Evolutionary conservation across 30 jellyfish, hydroid and myxozoan species (phyloP).

Genomic region (Rhopilema esculentum): DNA sequence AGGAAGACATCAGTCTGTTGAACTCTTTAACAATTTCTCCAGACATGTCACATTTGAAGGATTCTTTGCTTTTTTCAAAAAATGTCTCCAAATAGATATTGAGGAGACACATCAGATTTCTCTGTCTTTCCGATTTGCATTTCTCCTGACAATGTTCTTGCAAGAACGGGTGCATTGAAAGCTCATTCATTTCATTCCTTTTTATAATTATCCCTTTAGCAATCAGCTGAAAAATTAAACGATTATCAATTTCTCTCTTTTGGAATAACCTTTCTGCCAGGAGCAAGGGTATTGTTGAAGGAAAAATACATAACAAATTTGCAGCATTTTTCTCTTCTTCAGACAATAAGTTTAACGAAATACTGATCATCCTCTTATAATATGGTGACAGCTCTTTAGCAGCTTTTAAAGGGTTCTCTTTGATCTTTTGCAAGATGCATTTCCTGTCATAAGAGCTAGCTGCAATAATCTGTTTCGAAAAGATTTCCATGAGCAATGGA

Average conservation of each 20-base stretch:
- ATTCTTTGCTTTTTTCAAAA: neutral
- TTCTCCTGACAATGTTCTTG: neutral
- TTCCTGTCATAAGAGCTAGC: neutral
- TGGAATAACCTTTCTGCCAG: neutral
- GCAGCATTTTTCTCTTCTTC: neutral
- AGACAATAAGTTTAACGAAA: neutral
- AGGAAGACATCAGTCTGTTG: neutral
- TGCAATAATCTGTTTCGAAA: neutral
- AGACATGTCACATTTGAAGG: conserved; percentile 6
- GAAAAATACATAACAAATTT: neutral
- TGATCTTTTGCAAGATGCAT: neutral
- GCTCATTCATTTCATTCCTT: neutral
- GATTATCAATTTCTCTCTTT: neutral
- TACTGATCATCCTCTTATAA: neutral
- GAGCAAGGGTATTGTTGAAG: neutral
- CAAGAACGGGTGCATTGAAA: conserved; percentile 1
- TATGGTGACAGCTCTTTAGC: neutral
- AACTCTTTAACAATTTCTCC: neutral
- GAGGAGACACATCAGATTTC: neutral
- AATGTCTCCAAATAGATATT: neutral
- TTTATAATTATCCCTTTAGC: neutral
- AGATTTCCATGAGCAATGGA: neutral
- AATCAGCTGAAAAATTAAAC: neutral
- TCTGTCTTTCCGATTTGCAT: neutral
- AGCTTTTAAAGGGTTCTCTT: neutral